Conservation (phyloP, 2,797 vertebrate genomes). For the Parauchenoglanis ngamensis region DNA sequence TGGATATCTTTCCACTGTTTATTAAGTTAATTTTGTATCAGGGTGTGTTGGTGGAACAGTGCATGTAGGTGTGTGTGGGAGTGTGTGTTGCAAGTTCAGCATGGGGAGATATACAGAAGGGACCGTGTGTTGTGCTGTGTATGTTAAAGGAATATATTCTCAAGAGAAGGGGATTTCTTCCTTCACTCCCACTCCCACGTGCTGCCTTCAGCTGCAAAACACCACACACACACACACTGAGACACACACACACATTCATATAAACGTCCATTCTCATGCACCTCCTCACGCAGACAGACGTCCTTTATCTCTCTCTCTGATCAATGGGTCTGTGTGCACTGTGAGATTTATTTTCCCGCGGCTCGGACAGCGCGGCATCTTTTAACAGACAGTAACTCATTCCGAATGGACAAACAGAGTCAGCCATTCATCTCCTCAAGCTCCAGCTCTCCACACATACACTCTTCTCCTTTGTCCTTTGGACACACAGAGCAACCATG, state of each 20-base stretch:
- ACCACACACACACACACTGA: slow-evolving; percentile 18
- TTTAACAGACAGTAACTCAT: slow-evolving; percentile 52
- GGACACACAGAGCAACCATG: slow-evolving; percentile 5
- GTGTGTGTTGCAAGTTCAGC: slow-evolving; percentile 28
- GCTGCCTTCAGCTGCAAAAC: slow-evolving; percentile 40
- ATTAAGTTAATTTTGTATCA: slow-evolving; percentile 21
- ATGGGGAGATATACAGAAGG: slow-evolving; percentile 34
- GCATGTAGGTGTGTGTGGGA: slow-evolving; percentile 35
- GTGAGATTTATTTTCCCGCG: slow-evolving; percentile 48
- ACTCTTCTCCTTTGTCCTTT: slow-evolving; percentile 10
- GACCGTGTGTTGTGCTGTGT: slow-evolving; percentile 39
- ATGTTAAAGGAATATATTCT: slow-evolving; percentile 30
- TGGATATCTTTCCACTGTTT: slow-evolving; percentile 35
- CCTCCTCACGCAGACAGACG: neutral
- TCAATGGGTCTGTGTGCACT: slow-evolving; percentile 42
- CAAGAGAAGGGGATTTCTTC: slow-evolving; percentile 49
- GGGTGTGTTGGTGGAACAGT: neutral
- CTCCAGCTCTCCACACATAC: slow-evolving; percentile 28
- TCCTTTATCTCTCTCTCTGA: slow-evolving; percentile 32
- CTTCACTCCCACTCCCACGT: neutral
- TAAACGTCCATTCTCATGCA: slow-evolving; percentile 4
- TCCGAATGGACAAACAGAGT: slow-evolving; percentile 48
- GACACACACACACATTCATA: slow-evolving; percentile 16
- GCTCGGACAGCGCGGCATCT: slow-evolving; percentile 28
- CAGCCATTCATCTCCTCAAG: slow-evolving; percentile 45